Base-by-base conservation (phyloP, 2,113 vertebrate species). In the Casuarius casuarius region DNA sequence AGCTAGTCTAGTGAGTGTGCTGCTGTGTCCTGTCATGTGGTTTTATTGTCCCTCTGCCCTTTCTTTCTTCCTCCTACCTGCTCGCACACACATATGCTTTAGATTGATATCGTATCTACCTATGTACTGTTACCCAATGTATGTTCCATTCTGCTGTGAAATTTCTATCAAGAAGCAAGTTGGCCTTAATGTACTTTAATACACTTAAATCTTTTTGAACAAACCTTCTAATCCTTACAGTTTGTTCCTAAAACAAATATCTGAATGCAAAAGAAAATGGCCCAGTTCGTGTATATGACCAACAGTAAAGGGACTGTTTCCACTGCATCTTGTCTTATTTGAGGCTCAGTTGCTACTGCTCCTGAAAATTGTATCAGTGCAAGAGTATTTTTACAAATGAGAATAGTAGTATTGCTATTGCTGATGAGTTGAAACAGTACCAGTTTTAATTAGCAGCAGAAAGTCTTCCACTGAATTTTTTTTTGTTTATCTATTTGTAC, bases 221-320 rank as follows among this genome's bases (percentile, higher is more conserved):
- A 35, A 73, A 31, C 2, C 0, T 62, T 67, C 12, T 59, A 18
- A 40, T 54, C 54, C 72, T 74, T 48, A 65, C 7, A 58, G 61
- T 35, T 83, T 5, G 25, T 68, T 74, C 78, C 33, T 42, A 42
- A 63, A 75, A 38, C 49, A 58, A 63, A 10, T 48, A 58, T 2
- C 33, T 42, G 44, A 66, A 38, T 54, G n/a, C 40, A 62, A 58
- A 84, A 35, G 20, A 59, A 65, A 61, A 49, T 29, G 38, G n/a
- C 52, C 46, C 5, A 5, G 13, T 68, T 20, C 40, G 10, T 0
- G 0, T 25, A n/a, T 4, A 2, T 33, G 70, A 79, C 38, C 56
- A 80, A 12, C 21, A 18, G 13, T 66, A 67, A 67, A 44, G n/a
- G n/a, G n/a, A n/a, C n/a, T n/a, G n/a, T n/a, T n/a, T n/a, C n/a